Evolutionary conservation across 37 sponge, comb jelly and placozoan species (phyloP).

Genomic region (Geodia barretti): DNA sequence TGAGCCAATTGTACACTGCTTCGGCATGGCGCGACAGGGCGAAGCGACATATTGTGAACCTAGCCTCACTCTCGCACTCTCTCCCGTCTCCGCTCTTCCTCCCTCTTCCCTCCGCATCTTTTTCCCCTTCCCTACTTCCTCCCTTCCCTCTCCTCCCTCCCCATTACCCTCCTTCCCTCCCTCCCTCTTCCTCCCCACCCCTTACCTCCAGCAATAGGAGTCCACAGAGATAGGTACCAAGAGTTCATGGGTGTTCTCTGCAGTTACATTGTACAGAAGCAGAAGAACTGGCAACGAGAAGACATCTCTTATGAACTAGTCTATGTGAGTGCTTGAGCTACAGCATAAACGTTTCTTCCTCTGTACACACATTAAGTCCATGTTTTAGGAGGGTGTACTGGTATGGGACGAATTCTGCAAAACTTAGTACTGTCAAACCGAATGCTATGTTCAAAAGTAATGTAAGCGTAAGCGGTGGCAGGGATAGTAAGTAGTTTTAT

Average conservation of each 20-base stretch:
- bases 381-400: too few species aligned
- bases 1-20: too few species aligned
- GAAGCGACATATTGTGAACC: too few species aligned
- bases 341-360: neutral
- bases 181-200: too few species aligned
- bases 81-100: too few species aligned
- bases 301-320: conserved; percentile 27
- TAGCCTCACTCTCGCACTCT: neutral
- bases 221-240: conserved; percentile 43
- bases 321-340: conserved; percentile 23
- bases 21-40: too few species aligned
- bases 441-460: neutral
- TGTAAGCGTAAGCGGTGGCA: neutral
- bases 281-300: conserved; percentile 42
- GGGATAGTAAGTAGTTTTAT: neutral
- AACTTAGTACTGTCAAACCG: too few species aligned
- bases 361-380: too few species aligned
- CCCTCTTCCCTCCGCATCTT: neutral
- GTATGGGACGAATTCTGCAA: too few species aligned
- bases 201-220: conserved; percentile 8
- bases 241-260: conserved; percentile 49
- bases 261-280: conserved; percentile 50
- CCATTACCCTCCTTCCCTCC: neutral
- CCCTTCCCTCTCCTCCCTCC: too few species aligned
- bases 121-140: neutral